Evolutionary conservation across 2,888 invertebrate genomes (phyloP).

Genomic region (Xanthorhoe designata): DNA sequence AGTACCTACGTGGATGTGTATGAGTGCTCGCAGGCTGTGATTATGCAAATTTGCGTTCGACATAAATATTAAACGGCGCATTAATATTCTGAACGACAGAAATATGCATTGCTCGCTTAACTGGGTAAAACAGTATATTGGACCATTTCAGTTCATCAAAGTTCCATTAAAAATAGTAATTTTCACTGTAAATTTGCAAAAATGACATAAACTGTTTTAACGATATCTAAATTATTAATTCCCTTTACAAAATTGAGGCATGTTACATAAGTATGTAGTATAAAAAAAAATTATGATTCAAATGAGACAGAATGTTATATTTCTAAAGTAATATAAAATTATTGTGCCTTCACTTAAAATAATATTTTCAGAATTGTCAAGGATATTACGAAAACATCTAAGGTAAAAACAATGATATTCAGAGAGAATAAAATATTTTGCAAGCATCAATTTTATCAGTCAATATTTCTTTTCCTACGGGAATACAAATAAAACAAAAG

Average conservation of each 20-base stretch:
- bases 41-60: constrained; percentile 83
- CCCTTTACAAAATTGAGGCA: neutral
- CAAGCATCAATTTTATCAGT: neutral
- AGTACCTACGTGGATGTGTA: constrained; percentile 61
- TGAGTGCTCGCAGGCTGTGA: constrained; percentile 77
- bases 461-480: neutral
- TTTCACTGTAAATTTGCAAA: neutral
- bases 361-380: too few species aligned
- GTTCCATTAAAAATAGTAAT: constrained; percentile 46
- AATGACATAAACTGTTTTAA: neutral
- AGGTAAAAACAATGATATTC: neutral
- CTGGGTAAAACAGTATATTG: constrained; percentile 65
- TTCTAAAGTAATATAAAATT: too few species aligned
- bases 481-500: constrained; percentile 24
- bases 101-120: constrained; percentile 80
- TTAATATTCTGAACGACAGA: constrained; percentile 83
- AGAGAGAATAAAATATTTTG: neutral
- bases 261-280: neutral
- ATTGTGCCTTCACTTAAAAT: too few species aligned
- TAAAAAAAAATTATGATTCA: too few species aligned
- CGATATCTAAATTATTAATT: neutral
- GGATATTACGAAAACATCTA: neutral
- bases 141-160: constrained; percentile 61
- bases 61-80: constrained; percentile 84
- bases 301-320: too few species aligned